Evolutionary conservation across 2,888 invertebrate genomes (phyloP), one percentile per base, ranked within the genome.

Genomic region (Linnaemya vulpina): DNA sequence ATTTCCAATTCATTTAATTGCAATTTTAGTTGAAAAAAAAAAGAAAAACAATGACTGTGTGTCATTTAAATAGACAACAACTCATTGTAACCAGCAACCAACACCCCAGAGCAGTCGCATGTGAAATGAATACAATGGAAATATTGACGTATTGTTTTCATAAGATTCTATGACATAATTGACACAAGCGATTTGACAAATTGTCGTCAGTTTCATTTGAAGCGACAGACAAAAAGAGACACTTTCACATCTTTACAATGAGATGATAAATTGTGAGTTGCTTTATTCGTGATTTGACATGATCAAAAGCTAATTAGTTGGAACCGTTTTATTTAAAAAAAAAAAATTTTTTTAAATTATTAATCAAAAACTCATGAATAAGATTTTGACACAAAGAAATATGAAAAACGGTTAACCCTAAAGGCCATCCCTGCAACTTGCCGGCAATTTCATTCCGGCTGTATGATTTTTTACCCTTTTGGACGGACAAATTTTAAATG

Each of bases 81-180:
- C 71, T 71, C 75, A 75, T 70, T 70, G 70, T n/a, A n/a, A n/a
- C n/a, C n/a, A n/a, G n/a, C n/a, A 63, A 70, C 70, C 79, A 70
- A 79, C 49, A 79, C 40, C 55, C 55, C 65, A 67, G 15, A 62
- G 65, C 22, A 30, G 3, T 30, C 30, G 30, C 5, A 20, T 73
- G 30, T 40, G n/a, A 25, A 25, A 25, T 25, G 22, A 22, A 38
- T 51, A 60, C 38, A 60, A 78, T 70, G 62, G 67, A 60, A 40
- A 70, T 30, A 65, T 70, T 40, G 43, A 73, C 8, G 11, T 71
- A 80, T 84, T 70, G 62, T 75, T 80, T 71, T 49, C 60, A 55
- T 49, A 73, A 63, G 65, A 49, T 17, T 79, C 25, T 51, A 70
- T 80, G 84, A 84, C 84, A 84, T 76, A 71, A 84, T 76, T 63